These are phyloP conservation scores for Rachycentron canadum DNA, from an alignment of 2,797 vertebrate genomes.

Conservation along the genomic window DNA sequence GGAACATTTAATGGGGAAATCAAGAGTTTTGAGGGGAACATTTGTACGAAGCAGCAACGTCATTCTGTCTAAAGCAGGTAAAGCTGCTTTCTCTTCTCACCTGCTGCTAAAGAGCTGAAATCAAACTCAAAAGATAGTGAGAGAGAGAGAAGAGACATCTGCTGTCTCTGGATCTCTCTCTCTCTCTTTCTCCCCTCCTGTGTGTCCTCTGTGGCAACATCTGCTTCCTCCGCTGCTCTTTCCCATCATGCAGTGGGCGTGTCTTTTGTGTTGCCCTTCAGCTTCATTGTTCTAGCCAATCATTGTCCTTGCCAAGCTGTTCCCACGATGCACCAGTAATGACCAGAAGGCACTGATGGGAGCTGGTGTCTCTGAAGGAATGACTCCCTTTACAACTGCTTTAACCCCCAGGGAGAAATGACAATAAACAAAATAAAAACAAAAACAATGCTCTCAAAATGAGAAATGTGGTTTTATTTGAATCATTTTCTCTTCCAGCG, in stretches of 20 bases:
- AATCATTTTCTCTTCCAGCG: not conserved
- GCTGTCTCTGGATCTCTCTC: slow-evolving; percentile 28
- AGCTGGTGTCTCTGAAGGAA: slow-evolving; percentile 84
- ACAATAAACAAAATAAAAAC: slow-evolving; percentile 76
- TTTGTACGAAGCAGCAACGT: slow-evolving; percentile 13
- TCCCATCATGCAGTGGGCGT: slow-evolving; percentile 95
- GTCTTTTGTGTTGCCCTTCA: slow-evolving; percentile 88
- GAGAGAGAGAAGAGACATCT: slow-evolving; percentile 57
- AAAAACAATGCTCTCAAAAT: slow-evolving; percentile 51
- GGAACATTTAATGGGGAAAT: slow-evolving; percentile 7
- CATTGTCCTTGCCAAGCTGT: slow-evolving; percentile 91
- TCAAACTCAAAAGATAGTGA: slow-evolving; percentile 18
- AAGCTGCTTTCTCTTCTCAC: slow-evolving; percentile 57
- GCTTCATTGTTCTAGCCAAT: slow-evolving; percentile 92
- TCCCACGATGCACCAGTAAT: slow-evolving; percentile 93
- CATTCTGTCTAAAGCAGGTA: slow-evolving; percentile 48
- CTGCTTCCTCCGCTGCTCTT: slow-evolving; percentile 95
- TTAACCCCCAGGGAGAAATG: slow-evolving; percentile 73
- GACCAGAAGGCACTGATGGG: slow-evolving; percentile 82
- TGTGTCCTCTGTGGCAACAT: slow-evolving; percentile 90
- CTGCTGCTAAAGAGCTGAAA: slow-evolving; percentile 55
- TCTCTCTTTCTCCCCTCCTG: slow-evolving; percentile 63
- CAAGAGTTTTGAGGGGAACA: not conserved
- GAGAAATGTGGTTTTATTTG: slow-evolving; percentile 13
- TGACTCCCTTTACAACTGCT: slow-evolving; percentile 76